Conservation (phyloP, 2,888 invertebrate genomes). For the Stictocephala bisonia region DNA sequence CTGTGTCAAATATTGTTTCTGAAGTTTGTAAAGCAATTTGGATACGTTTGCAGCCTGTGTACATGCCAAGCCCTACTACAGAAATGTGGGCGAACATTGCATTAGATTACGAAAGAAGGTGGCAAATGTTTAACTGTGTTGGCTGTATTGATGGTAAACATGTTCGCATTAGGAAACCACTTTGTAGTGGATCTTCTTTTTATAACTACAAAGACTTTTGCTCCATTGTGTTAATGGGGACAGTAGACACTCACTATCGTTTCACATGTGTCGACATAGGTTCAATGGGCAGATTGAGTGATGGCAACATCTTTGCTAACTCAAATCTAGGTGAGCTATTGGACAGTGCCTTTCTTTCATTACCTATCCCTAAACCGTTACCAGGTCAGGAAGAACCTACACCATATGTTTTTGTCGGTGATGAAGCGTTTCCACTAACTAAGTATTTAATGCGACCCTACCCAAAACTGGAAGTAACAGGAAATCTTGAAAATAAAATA, state of each 20-base stretch:
- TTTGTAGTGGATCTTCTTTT: slow-evolving; percentile 58
- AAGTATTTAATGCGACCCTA: slow-evolving; percentile 27
- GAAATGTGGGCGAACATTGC: slow-evolving; percentile 56
- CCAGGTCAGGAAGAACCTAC: slow-evolving; percentile 34
- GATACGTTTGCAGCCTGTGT: slow-evolving; percentile 51
- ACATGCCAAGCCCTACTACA: slow-evolving; percentile 53
- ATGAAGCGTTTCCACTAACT: slow-evolving; percentile 30
- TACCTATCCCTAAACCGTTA: slow-evolving; percentile 52
- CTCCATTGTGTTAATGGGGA: slow-evolving; percentile 59
- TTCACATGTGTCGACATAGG: slow-evolving; percentile 59
- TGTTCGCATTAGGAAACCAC: slow-evolving; percentile 58
- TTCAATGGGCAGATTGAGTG: slow-evolving; percentile 58
- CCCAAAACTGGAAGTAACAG: slow-evolving; percentile 12
- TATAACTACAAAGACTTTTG: slow-evolving; percentile 60
- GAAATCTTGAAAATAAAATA: slow-evolving; percentile 15
- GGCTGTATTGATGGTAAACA: slow-evolving; percentile 60
- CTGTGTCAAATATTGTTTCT: slow-evolving; percentile 55
- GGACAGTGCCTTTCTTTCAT: slow-evolving; percentile 44
- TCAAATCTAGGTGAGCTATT: slow-evolving; percentile 53
- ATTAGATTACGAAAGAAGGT: slow-evolving; percentile 57
- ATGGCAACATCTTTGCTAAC: slow-evolving; percentile 58
- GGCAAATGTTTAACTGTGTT: slow-evolving; percentile 59
- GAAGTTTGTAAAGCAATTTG: slow-evolving; percentile 52
- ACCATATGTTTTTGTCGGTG: slow-evolving; percentile 34
- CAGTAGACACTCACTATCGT: slow-evolving; percentile 58